These are phyloP conservation scores for Neuroterus valhalla DNA, from an alignment of 1,140 invertebrate genomes.

Conservation along the genomic window DNA sequence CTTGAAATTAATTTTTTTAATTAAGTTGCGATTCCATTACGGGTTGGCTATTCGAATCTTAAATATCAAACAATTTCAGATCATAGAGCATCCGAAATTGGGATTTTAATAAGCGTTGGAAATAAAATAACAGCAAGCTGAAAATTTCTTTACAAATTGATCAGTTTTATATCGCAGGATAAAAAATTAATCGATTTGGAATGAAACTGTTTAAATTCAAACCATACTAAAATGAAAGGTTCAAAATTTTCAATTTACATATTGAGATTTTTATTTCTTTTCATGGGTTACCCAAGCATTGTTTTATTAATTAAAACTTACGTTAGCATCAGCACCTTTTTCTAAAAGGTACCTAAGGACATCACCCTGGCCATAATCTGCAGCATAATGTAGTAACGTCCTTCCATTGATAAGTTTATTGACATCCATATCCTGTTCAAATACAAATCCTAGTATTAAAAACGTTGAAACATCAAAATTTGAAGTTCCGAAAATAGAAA, in stretches of 20 bases:
- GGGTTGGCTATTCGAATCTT: neutral
- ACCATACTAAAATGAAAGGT: too few species aligned
- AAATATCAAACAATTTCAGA: too few species aligned
- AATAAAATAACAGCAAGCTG: neutral
- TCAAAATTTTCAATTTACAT: too few species aligned
- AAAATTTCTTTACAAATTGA: conserved; percentile 7
- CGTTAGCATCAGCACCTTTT: conserved; percentile 94
- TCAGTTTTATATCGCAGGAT: neutral
- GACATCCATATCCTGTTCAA: conserved; percentile 85
- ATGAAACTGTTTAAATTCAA: too few species aligned
- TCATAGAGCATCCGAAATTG: neutral
- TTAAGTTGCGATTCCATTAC: neutral
- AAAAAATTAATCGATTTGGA: too few species aligned
- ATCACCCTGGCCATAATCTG: conserved; percentile 95
- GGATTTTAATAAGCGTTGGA: conserved; percentile 18
- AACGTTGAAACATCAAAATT: too few species aligned
- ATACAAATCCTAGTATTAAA: conserved; percentile 52
- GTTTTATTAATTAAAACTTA: conserved; percentile 75
- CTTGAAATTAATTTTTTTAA: conserved; percentile 29
- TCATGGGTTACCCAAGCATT: neutral
- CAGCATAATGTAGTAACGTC: conserved; percentile 91
- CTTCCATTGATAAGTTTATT: conserved; percentile 91
- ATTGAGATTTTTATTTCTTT: neutral
- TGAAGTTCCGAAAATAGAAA: neutral
- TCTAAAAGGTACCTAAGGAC: conserved; percentile 92